Base-by-base conservation (phyloP, 2,888 invertebrate genomes). In the Tridacna gigas region DNA sequence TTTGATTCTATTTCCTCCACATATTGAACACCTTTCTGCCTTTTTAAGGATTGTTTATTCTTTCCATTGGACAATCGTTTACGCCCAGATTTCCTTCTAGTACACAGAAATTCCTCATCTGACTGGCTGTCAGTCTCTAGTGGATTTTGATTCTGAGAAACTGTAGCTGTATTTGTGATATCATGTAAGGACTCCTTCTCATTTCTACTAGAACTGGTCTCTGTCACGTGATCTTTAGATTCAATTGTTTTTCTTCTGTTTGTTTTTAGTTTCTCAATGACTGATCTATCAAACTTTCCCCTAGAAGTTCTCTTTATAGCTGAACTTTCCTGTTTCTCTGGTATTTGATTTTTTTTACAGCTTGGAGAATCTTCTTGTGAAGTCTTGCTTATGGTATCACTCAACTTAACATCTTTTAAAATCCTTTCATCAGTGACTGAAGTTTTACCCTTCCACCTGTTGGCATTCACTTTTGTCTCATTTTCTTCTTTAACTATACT, bases 71-170 rank as follows among this genome's bases (percentile, higher is more conserved):
- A 79, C 45, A 71, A 74, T 25, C 86, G 74, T 48, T 86, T 86
- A 22, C 86, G 74, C n/a, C 80, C 82, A 60, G 84, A 78, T 63
- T 77, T 81, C 69, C 86, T 69, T 48, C 86, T 45, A 2, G 84
- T 84, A 28, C 80, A 80, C 25, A 86, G 26, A 25, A 84, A 83
- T 22, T 86, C 84, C 15, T 86, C 86, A 65, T 84, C 84, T 0
- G 77, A 75, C 4, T 20, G 71, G 11, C 5, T 51, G 7, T 74
- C 74, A 25, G n/a, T 4, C 51, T 56, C 74, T 22, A 13, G 15
- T 0, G 11, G 45, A 25, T 60, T 74, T n/a, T 63, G 37, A 51
- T 60, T 74, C 37, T 63, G 37, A 63, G 20, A 60, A 56, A 61
- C 74, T 22, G 22, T 28, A 20, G 37, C 28, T 15, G n/a, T 22